Evolutionary conservation across 2,888 invertebrate species (phyloP), one percentile per base, ranked within the genome.

Genomic region (Pyralis farinalis): DNA sequence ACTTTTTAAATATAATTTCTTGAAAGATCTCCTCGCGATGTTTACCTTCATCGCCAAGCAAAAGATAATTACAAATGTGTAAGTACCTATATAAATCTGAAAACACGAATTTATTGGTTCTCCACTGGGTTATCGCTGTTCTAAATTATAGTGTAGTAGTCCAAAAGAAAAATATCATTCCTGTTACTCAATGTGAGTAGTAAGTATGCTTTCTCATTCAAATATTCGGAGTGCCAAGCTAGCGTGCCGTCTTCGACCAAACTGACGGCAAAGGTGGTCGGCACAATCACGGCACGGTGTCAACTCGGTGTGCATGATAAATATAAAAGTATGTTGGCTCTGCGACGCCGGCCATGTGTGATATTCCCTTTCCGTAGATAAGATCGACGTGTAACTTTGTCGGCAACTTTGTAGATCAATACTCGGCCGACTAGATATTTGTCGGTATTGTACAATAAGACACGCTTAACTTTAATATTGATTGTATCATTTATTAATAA

Each of bases 271-370:
- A 25, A 2, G 60, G 60, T 62, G 60, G 62, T 54, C 60, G 53
- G 42, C 36, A 31, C 45, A 49, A 58, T 60, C 62, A 63, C 56
- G 58, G 62, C 55, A 60, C 28, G 37, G 35, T 35, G 46, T 48
- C 47, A 49, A 50, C 12, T 8, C 28, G n/a, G 36, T 28, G 29
- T 29, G 28, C 36, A 20, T 29, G 36, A 29, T 16, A 16, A 36
- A 36, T 25, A 25, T 2, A 25, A 25, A 25, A 25, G 25, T 25
- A 32, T 16, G 32, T 32, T 32, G 12, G n/a, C 31, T 11, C 31
- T 4, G 11, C n/a, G 7, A 16, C 16, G 12, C 16, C n/a, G 16
- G n/a, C 12, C 32, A 32, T 28, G 16, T 33, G 33, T 38, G 27
- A 25, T 11, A 36, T 12, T 36, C 25, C 21, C 27, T 38, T 38